Evolutionary conservation across 2,797 vertebrate genomes (phyloP).

Genomic region (Helarctos malayanus): DNA sequence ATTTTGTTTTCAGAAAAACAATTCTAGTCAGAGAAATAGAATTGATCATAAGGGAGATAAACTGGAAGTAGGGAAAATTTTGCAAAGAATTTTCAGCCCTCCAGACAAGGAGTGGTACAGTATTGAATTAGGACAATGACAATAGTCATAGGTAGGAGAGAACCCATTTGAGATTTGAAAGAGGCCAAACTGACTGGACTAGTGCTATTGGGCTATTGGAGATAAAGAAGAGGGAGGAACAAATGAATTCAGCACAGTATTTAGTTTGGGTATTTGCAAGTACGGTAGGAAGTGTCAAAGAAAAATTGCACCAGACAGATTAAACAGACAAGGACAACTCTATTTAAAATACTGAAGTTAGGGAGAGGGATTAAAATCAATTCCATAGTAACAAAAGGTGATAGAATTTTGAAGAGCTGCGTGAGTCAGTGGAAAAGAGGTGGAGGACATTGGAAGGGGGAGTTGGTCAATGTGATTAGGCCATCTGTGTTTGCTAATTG

Average conservation of each 20-base stretch:
- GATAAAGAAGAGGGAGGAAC: neutral
- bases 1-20: neutral
- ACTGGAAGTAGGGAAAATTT: neutral
- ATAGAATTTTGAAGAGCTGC: neutral
- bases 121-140: neutral
- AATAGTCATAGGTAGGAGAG: neutral
- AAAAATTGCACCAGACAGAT: neutral
- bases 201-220: neutral
- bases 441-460: neutral
- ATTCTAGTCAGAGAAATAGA: neutral
- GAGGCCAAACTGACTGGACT: neutral
- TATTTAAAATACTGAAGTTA: neutral
- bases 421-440: neutral
- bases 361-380: neutral
- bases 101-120: neutral
- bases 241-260: neutral
- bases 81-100: neutral
- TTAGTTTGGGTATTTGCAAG: neutral
- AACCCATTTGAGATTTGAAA: neutral
- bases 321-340: neutral
- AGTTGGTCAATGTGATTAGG: neutral
- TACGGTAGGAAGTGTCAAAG: neutral
- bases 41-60: neutral
- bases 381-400: neutral
- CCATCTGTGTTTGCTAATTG: neutral